phyloP scores from a whole-genome alignment of 2,888 invertebrate genomes.

The Falcaria lacertinaria region DNA sequence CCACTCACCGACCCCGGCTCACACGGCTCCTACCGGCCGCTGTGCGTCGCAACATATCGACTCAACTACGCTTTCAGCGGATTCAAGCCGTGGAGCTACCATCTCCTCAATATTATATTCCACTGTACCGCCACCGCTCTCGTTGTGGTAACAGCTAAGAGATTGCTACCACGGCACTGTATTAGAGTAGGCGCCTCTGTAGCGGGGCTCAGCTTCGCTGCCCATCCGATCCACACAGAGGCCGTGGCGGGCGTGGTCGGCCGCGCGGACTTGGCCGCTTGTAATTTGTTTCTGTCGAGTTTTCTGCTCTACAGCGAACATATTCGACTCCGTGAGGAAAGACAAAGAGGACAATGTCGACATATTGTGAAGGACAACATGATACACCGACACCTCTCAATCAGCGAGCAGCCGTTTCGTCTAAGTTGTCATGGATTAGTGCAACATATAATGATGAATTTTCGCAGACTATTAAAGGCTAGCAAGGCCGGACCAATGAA shows the following conservation, averaged over 20 bases:
- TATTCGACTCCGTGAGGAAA: slow-evolving; percentile 81
- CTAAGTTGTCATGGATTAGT: slow-evolving; percentile 67
- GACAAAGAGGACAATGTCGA: slow-evolving; percentile 57
- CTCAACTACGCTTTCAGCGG: slow-evolving; percentile 89
- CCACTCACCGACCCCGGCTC: slow-evolving; percentile 94
- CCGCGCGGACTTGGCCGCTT: slow-evolving; percentile 95
- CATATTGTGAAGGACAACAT: slow-evolving; percentile 48
- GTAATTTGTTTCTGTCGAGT: slow-evolving; percentile 92
- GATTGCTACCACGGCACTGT: slow-evolving; percentile 82
- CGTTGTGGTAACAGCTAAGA: slow-evolving; percentile 87
- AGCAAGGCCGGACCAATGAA: slow-evolving; percentile 63
- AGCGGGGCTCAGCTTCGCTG: slow-evolving; percentile 93
- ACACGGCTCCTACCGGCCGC: slow-evolving; percentile 97
- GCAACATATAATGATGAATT: slow-evolving; percentile 67
- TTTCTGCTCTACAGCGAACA: slow-evolving; percentile 92
- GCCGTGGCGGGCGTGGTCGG: slow-evolving; percentile 98
- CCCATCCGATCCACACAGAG: slow-evolving; percentile 97
- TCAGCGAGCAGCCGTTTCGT: slow-evolving; percentile 56
- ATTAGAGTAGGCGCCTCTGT: slow-evolving; percentile 84
- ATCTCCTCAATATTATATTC: slow-evolving; percentile 90
- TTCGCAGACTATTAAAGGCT: slow-evolving; percentile 60
- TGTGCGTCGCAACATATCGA: slow-evolving; percentile 93
- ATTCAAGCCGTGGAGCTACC: slow-evolving; percentile 90
- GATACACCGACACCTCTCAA: slow-evolving; percentile 40
- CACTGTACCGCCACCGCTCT: slow-evolving; percentile 92